Evolutionary conservation across 2,888 invertebrate species (phyloP), one percentile per base, ranked within the genome.

Genomic region (Apotomis betuletana): DNA sequence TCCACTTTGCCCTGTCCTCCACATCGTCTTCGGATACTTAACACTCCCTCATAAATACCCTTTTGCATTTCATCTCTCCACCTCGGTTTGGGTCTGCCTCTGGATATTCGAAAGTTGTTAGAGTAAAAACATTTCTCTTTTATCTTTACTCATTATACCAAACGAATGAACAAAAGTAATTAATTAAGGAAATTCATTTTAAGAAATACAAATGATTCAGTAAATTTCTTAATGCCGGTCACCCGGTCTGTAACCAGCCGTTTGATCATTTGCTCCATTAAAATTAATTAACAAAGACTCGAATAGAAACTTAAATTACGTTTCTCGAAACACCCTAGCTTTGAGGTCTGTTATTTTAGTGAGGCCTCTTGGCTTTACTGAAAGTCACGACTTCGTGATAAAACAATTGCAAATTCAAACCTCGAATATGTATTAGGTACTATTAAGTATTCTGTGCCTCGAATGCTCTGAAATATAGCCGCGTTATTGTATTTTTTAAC

Each of bases 121-220:
- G 36, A 38, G 27, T n/a, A 44, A 44, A n/a, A 44, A 59, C 13
- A 59, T 59, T 60, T 46, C 10, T 52, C 13, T 1, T 62, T 49
- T n/a, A 51, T 9, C 12, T 62, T 63, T 44, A 15, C 15, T 44
- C 41, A 13, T 41, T 13, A 54, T 55, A 15, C 44, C 12, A 55
- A 64, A 64, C 12, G 15, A 41, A 63, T 6, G 38, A 36, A 67
- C 38, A 61, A 49, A 67, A 4, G 49, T 46, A 60, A 46, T 62
- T 67, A 55, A 71, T 67, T 58, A 67, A 41, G 52, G 3, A 49
- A 67, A 58, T 67, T 72, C 52, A 58, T 58, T 52, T 72, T 58
- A 63, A 67, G 62, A 67, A 72, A 58, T 63, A 72, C 71, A 72
- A 72, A 72, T 72, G 62, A 62, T 52, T 72, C 58, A 13, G 51